Evolutionary conservation across 2,113 vertebrate genomes (phyloP), one percentile per base, ranked within the genome.

Genomic region (Hemichromis elongatus): DNA sequence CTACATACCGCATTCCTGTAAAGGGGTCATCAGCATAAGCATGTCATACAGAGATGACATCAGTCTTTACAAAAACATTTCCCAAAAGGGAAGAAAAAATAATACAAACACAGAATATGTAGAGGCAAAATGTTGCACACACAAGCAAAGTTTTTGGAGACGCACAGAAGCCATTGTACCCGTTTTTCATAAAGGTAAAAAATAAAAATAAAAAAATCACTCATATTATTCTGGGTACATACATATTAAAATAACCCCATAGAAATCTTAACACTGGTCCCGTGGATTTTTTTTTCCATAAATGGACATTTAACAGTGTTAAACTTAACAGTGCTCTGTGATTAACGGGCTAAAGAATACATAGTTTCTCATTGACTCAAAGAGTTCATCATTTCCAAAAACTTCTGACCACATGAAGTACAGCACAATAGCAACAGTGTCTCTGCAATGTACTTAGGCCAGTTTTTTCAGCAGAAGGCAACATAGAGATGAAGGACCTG

Each of bases 171-270:
- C 13, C 63, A 1, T 3, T 7, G 8, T 47, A 26, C 18, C 24
- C 0, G 9, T 73, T 73, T 73, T 47, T 24, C 68, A 47, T 73
- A 3, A 21, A 21, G 63, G 16, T 7, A 18, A 4, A 68, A 68
- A n/a, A n/a, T n/a, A n/a, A n/a, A 1, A 61, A 19, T 5, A 68
- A 6, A 40, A 28, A 9, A 21, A 7, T 9, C 2, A 0, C 3
- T 30, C 68, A 47, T 24, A 50, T 50, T 12, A 47, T 50, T 75
- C 59, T 63, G 2, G 3, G 37, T 35, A 63, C 6, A 63, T 37
- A 5, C 59, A 63, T 21, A 13, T 37, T 37, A 63, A 63, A 35
- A 21, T 6, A 37, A 21, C 30, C 12, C 19, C 33, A 37, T 21
- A 37, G 59, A 26, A 68, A 45, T 42, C 66, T 47, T 47, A 26